These are phyloP conservation scores for Phalacrocorax carbo DNA, from an alignment of 2,113 vertebrate genomes.

Conservation along the genomic window DNA sequence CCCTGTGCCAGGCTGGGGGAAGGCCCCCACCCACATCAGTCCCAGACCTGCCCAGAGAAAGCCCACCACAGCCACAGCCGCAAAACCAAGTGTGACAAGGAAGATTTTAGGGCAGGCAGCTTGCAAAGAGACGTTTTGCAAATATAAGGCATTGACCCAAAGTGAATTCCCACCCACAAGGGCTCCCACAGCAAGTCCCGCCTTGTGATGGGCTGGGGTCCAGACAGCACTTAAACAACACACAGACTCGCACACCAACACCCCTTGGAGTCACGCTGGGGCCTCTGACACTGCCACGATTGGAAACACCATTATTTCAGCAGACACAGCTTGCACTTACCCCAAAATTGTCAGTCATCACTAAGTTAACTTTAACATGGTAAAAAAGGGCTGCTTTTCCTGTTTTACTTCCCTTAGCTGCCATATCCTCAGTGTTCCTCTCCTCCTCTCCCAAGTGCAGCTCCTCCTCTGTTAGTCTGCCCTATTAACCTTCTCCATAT, in stretches of 20 bases:
- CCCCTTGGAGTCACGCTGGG: not conserved
- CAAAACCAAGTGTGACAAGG: not conserved
- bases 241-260: not conserved
- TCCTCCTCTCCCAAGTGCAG: slow-evolving; percentile 12
- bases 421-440: not conserved
- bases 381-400: not conserved
- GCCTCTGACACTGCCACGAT: not conserved
- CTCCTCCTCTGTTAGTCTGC: slow-evolving; percentile 49
- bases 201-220: not conserved
- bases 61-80: not conserved
- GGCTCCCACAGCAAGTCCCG: not conserved
- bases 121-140: not conserved
- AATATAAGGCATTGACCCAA: not conserved
- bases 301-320: not conserved
- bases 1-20: not conserved
- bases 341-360: not conserved
- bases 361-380: not conserved
- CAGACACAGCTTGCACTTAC: not conserved
- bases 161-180: not conserved
- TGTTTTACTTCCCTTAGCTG: not conserved
- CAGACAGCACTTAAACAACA: not conserved
- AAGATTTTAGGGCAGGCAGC: not conserved
- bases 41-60: not conserved
- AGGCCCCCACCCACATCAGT: not conserved
- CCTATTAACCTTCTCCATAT: slow-evolving; percentile 30